Evolutionary conservation across 2,888 invertebrate species (phyloP).

Genomic region (Sarcophaga rosellei): DNA sequence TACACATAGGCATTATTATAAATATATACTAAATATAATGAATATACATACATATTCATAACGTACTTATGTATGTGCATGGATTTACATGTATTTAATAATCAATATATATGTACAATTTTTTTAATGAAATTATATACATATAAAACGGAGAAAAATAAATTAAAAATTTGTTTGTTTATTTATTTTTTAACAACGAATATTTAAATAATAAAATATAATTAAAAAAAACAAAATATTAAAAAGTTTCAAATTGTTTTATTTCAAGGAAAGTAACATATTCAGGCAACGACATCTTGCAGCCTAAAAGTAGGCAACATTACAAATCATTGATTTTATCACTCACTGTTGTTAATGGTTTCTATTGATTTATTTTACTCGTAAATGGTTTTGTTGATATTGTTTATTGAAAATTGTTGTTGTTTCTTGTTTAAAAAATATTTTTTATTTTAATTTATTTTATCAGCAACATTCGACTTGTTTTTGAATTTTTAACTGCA

Average conservation of each 20-base stretch:
- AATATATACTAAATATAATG: neutral
- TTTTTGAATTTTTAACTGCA: no score
- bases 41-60: neutral
- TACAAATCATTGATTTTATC: no score
- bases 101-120: constrained; percentile 45
- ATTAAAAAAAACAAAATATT: constrained; percentile 8
- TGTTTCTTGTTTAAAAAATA: no score
- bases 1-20: neutral
- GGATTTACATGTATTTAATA: constrained; percentile 11
- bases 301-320: neutral
- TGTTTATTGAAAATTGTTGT: no score
- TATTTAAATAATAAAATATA: constrained; percentile 41
- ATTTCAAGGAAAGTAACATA: neutral
- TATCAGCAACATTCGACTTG: no score
- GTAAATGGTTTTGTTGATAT: no score
- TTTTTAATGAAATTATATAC: constrained; percentile 55
- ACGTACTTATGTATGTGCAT: neutral
- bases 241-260: constrained; percentile 15
- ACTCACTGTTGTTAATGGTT: no score
- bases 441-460: no score
- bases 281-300: neutral
- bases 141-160: constrained; percentile 5
- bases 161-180: constrained; percentile 50
- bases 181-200: constrained; percentile 66
- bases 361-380: no score